A percentile compares a stretch with the other conserved stretches of the same genome.
These are phyloP conservation scores for Hippolais icterina DNA, from an alignment of 2,113 vertebrate genomes.

Conservation along the genomic window DNA sequence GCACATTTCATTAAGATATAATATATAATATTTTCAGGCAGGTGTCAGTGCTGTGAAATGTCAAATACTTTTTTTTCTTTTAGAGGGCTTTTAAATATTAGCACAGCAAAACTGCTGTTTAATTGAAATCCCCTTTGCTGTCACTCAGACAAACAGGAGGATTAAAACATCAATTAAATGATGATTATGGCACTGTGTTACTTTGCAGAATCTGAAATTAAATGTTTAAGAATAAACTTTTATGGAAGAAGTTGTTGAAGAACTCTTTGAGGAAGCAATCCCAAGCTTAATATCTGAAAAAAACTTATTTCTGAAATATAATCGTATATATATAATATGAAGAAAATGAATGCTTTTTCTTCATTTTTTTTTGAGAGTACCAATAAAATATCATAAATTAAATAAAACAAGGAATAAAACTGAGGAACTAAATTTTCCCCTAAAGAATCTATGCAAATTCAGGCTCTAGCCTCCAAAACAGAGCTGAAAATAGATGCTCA, in stretches of 20 bases:
- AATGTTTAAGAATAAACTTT: conserved; percentile 13
- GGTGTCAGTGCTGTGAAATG: conserved; percentile 2
- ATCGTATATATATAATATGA: neutral
- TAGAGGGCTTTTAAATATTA: conserved; percentile 1
- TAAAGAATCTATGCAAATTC: neutral
- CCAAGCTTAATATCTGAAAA: neutral
- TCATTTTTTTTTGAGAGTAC: neutral
- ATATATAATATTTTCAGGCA: neutral
- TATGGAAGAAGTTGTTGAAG: neutral
- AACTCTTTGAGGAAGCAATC: neutral
- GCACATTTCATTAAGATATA: neutral
- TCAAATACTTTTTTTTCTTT: neutral
- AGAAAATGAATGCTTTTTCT: neutral
- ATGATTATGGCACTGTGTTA: neutral
- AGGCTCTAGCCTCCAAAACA: neutral
- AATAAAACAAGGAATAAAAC: neutral
- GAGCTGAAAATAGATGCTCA: neutral
- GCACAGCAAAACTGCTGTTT: conserved; percentile 8
- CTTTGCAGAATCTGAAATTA: neutral
- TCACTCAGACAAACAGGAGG: conserved; percentile 26
- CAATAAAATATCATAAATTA: neutral
- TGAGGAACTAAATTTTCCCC: neutral
- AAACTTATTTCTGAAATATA: neutral
- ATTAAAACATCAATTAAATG: conserved; percentile 44
- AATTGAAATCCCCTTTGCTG: conserved; percentile 40